Evolutionary conservation across 2,797 vertebrate species (phyloP).

Genomic region (Hippopotamyrus pictus): DNA sequence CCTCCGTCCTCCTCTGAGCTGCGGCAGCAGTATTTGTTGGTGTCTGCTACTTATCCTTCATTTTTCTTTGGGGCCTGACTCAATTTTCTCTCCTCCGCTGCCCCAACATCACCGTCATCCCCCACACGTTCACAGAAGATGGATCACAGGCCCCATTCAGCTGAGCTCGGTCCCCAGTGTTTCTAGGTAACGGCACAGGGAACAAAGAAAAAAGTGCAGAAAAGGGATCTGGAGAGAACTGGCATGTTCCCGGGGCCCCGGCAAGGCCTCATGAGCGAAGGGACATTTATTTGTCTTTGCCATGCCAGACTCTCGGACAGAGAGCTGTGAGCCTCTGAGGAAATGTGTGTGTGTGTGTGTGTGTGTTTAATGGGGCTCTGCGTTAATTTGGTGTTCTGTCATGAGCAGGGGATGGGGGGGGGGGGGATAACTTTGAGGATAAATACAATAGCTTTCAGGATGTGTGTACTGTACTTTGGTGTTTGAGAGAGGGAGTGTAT

Average conservation of each 20-base stretch:
- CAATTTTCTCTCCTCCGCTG: neutral
- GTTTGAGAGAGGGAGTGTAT: neutral
- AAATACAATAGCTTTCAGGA: neutral
- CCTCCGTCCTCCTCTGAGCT: neutral
- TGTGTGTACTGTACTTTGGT: neutral
- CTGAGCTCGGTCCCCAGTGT: neutral
- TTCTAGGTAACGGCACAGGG: slow-evolving; percentile 2
- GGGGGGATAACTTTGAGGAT: neutral
- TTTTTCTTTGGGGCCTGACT: neutral
- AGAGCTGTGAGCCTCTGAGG: slow-evolving; percentile 11
- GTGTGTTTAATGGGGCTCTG: neutral
- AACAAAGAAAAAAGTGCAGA: slow-evolving; percentile 5
- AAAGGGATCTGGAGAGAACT: neutral
- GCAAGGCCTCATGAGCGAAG: neutral
- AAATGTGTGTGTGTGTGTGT: slow-evolving; percentile 20
- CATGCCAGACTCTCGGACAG: neutral
- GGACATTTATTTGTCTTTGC: slow-evolving; percentile 1
- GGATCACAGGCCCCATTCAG: neutral
- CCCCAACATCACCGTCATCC: neutral
- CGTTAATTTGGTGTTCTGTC: neutral
- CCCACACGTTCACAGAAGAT: neutral
- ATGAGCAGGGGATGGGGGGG: neutral
- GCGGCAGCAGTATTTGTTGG: neutral
- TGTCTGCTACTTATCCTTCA: neutral
- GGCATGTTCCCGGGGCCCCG: neutral